Evolutionary conservation across 2,888 invertebrate species (phyloP).

Genomic region (Chalcis sispes): DNA sequence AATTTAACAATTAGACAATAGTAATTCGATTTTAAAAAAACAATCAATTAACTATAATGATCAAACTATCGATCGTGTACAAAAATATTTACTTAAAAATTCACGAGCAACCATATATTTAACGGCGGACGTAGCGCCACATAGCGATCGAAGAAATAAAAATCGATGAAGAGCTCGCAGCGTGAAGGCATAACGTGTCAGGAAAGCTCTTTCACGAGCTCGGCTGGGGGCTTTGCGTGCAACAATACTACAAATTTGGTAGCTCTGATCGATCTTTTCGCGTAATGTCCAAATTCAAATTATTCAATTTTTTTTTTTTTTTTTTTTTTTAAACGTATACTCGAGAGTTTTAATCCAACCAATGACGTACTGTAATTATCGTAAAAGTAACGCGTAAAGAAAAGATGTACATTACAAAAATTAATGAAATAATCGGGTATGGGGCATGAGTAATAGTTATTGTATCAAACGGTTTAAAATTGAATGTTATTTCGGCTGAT

Average conservation of each 20-base stretch:
- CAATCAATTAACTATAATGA: no score
- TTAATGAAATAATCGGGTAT: background rate
- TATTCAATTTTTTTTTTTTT: background rate
- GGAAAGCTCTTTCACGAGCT: background rate
- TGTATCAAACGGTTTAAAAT: no score
- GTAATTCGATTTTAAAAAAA: no score
- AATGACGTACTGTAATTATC: constrained; percentile 24
- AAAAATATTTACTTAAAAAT: background rate
- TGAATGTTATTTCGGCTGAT: no score
- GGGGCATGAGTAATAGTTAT: no score
- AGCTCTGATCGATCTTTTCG: constrained; percentile 13
- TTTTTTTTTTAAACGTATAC: background rate
- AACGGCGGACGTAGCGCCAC: background rate
- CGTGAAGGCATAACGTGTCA: background rate
- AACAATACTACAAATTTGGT: constrained; percentile 66
- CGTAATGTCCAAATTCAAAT: background rate
- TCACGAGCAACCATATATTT: background rate
- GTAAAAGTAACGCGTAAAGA: background rate
- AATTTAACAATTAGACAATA: no score
- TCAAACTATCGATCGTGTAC: no score
- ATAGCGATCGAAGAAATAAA: background rate
- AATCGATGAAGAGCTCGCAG: constrained; percentile 35
- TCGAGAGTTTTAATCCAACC: background rate
- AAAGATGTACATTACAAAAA: background rate
- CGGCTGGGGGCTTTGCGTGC: constrained; percentile 46